Conservation (phyloP, 2,888 invertebrate genomes). For the Eristalis intricaria region DNA sequence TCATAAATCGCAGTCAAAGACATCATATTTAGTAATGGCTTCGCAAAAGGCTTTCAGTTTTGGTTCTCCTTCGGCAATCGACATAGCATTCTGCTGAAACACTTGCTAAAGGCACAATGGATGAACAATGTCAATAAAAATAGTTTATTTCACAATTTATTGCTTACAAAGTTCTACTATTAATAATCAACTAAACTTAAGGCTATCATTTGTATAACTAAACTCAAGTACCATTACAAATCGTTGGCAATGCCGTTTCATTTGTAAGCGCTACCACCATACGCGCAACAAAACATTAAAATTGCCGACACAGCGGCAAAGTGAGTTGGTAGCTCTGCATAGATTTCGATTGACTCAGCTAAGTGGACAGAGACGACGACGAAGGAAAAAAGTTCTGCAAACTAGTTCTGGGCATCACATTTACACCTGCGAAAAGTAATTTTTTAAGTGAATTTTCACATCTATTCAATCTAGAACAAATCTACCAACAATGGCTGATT, state of each 20-base stretch:
- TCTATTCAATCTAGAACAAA: slow-evolving; percentile 34
- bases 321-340: slow-evolving; percentile 43
- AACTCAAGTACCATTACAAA: no score
- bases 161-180: no score
- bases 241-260: slow-evolving; percentile 35
- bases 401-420: slow-evolving; percentile 61
- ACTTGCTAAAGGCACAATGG: no score
- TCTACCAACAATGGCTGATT: slow-evolving; percentile 78
- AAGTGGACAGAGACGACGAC: slow-evolving; percentile 55
- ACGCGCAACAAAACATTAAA: slow-evolving; percentile 3
- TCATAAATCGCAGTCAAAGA: no score
- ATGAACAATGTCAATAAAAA: no score
- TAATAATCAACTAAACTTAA: no score
- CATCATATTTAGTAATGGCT: no score
- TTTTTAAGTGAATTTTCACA: slow-evolving; percentile 56
- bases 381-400: slow-evolving; percentile 58
- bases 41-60: no score
- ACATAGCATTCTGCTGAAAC: no score
- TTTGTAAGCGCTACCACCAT: slow-evolving; percentile 22
- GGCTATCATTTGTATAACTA: no score
- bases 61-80: no score
- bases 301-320: slow-evolving; percentile 51
- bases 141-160: no score
- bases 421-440: slow-evolving; percentile 53
- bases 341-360: slow-evolving; percentile 71